Evolutionary conservation across 2,113 vertebrate genomes (phyloP).

Genomic region (Callorhinus ursinus): DNA sequence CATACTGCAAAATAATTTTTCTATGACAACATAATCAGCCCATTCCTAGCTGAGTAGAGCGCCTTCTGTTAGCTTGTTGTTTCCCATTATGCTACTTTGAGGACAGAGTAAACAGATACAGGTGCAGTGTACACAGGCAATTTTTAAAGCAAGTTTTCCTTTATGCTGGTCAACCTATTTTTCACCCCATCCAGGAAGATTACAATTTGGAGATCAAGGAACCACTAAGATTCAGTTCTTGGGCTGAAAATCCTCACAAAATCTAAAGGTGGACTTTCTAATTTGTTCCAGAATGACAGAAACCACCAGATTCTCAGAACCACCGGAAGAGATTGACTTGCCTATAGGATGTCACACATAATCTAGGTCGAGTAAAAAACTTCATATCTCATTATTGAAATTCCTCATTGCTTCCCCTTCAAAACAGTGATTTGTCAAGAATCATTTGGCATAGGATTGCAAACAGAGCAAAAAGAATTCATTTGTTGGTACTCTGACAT

Average conservation of each 20-base stretch:
- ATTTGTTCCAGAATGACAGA: neutral
- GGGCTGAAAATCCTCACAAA: neutral
- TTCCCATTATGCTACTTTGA: neutral
- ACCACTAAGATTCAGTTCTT: neutral
- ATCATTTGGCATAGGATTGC: neutral
- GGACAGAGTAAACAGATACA: neutral
- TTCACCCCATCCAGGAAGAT: neutral
- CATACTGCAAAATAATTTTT: conserved; percentile 2
- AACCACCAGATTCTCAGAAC: neutral
- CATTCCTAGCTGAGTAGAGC: neutral
- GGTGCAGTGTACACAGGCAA: neutral
- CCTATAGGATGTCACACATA: neutral
- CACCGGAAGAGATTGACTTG: neutral
- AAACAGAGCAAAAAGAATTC: neutral
- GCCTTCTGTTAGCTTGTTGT: neutral
- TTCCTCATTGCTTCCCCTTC: neutral
- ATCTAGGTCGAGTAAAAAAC: neutral
- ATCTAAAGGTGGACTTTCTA: neutral
- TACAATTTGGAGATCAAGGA: neutral
- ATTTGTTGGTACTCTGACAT: neutral
- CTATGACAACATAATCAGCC: neutral
- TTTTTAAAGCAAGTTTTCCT: neutral
- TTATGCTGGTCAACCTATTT: neutral
- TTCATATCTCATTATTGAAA: neutral
- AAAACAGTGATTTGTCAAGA: neutral